phyloP scores from a whole-genome alignment of 2,113 vertebrate species.

The Bungarus multicinctus region DNA sequence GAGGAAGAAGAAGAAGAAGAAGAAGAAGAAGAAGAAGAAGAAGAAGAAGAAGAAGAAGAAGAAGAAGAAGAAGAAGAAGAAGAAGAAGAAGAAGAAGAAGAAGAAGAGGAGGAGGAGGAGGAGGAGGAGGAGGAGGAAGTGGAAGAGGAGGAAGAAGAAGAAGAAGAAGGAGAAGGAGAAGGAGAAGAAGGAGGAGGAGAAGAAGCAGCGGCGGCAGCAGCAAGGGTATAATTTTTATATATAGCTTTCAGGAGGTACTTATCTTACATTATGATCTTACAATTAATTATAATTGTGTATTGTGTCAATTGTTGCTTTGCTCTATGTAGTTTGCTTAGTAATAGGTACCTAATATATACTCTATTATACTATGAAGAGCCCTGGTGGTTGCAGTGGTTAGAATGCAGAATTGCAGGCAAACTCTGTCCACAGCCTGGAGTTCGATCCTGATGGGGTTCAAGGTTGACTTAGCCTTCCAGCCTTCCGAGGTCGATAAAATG shows the following conservation, averaged over 20 bases:
- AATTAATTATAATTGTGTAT: not conserved
- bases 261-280: not conserved
- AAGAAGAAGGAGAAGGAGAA: too few relatives aligned
- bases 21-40: too few relatives aligned
- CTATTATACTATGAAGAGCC: not conserved
- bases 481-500: not conserved
- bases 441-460: not conserved
- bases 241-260: not conserved
- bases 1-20: too few relatives aligned
- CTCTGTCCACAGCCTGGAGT: not conserved
- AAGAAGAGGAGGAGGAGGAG: too few relatives aligned
- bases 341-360: not conserved
- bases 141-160: too few relatives aligned
- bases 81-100: too few relatives aligned
- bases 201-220: too few relatives aligned
- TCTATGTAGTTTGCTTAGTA: not conserved
- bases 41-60: fast-evolving
- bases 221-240: not conserved
- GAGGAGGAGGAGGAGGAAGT: too few relatives aligned
- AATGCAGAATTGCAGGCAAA: not conserved
- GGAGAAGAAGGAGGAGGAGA: too few relatives aligned
- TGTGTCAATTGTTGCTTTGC: not conserved
- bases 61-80: too few relatives aligned
- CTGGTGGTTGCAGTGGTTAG: not conserved
- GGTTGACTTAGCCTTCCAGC: not conserved